Evolutionary conservation across 2,888 invertebrate species (phyloP), one percentile per base, ranked within the genome.

Genomic region (Carpatolechia fugitivella): DNA sequence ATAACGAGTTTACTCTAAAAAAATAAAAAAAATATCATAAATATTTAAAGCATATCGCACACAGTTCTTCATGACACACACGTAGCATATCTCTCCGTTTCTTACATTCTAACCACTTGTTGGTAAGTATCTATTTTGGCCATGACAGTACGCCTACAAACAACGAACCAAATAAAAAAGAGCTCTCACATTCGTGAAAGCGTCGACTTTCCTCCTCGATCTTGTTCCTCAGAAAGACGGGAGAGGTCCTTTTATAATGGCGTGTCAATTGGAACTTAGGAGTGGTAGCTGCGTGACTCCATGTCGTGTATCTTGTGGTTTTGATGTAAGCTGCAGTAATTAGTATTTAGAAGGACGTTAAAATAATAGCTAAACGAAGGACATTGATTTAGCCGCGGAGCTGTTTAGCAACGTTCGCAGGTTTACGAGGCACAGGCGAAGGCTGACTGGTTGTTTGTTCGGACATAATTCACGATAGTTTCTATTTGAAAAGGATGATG

Each of bases 101-200:
- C 20, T 3, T 20, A 10, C 8, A 24, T 2, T 44, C 14, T 10
- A 11, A 29, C 20, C n/a, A n/a, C n/a, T n/a, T n/a, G n/a, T n/a
- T 41, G 16, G 29, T 20, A 29, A 29, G 29, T 20, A 44, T 44
- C 44, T 44, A 44, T 78, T 80, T 75, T 75, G 81, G 70, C 85
- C 83, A 84, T 80, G 78, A 76, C 60, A 77, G 75, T 80, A 83
- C 85, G 72, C 86, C 85, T 72, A 85, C 74, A 46, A 56, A 56
- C 60, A 56, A 56, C 60, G 56, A 56, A 56, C 77, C 73, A 74
- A 53, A 67, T 55, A 65, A 57, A 57, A 60, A 65, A 68, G 72
- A 70, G 52, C 47, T 16, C 14, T 47, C 6, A 47, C 16, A 49
- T 35, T n/a, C n/a, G 20, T 8, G 24, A 41, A 11, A 20, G 10